phyloP scores from a whole-genome alignment of 2,797 vertebrate species.

The Sebastes hubbsi region DNA sequence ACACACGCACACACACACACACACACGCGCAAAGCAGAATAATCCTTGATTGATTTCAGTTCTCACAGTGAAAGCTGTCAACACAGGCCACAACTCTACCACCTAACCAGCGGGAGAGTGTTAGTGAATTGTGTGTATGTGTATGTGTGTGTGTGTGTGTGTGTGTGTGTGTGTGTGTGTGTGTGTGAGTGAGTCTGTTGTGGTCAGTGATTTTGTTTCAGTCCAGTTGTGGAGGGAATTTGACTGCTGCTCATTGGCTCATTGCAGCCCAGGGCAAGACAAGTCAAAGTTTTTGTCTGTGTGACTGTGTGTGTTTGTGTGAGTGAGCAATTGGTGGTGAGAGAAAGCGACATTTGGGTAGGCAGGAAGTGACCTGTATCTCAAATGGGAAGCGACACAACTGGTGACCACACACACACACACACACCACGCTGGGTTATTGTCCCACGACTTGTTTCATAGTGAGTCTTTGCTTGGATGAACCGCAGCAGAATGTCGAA shows the following conservation, averaged over 20 bases:
- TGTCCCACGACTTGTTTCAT: constrained; percentile 14
- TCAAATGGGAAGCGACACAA: constrained; percentile 37
- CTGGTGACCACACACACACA: constrained; percentile 21
- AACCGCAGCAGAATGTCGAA: constrained; percentile 10
- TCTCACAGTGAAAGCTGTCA: constrained; percentile 60
- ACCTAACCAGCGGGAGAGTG: constrained; percentile 50
- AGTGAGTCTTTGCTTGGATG: constrained; percentile 22
- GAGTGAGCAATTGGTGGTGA: constrained; percentile 53
- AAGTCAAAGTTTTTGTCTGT: constrained; percentile 35
- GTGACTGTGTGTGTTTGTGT: constrained; percentile 5
- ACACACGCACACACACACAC: background rate
- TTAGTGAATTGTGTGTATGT: constrained; percentile 2
- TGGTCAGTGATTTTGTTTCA: constrained; percentile 71
- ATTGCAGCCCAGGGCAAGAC: constrained; percentile 64
- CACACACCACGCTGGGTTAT: background rate
- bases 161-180: background rate
- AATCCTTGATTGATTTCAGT: constrained; percentile 50
- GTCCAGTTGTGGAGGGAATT: constrained; percentile 65
- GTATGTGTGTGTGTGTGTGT: background rate
- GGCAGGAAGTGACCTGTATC: constrained; percentile 67
- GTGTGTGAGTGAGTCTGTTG: constrained; percentile 33
- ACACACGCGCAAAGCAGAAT: constrained; percentile 11
- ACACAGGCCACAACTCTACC: constrained; percentile 48
- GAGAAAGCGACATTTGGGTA: constrained; percentile 65
- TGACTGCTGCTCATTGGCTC: constrained; percentile 66